Conservation (phyloP, 2,888 invertebrate genomes). For the Drosophila putrida region DNA sequence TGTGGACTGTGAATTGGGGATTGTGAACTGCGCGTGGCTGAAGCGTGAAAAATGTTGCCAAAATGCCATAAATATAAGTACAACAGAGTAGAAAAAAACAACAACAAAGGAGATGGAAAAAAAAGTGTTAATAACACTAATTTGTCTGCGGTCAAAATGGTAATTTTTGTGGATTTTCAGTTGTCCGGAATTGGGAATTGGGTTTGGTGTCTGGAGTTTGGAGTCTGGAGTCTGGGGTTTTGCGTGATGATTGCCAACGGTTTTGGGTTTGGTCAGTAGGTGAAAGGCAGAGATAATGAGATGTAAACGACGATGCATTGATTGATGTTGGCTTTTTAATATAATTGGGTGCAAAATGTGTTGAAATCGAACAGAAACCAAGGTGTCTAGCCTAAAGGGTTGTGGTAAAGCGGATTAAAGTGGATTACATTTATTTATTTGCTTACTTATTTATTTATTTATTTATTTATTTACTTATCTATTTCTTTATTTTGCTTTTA, state of each 20-base stretch:
- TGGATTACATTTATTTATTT: too few species aligned
- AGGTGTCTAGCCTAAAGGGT: background rate
- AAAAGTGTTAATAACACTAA: slow-evolving; percentile 81
- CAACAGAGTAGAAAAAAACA: slow-evolving; percentile 16
- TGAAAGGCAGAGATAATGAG: slow-evolving; percentile 77
- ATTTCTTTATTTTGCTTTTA: too few species aligned
- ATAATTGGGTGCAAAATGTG: slow-evolving; percentile 76
- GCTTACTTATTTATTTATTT: too few species aligned
- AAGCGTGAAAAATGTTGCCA: slow-evolving; percentile 77
- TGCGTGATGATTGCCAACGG: slow-evolving; percentile 67
- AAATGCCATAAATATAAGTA: slow-evolving; percentile 64
- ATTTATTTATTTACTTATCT: too few species aligned
- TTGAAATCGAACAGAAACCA: slow-evolving; percentile 21
- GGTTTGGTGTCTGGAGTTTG: slow-evolving; percentile 25
- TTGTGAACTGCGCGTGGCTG: slow-evolving; percentile 61
- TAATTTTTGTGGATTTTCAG: slow-evolving; percentile 79
- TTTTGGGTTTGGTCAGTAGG: slow-evolving; percentile 68
- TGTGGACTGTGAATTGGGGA: slow-evolving; percentile 6
- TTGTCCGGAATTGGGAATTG: slow-evolving; percentile 55
- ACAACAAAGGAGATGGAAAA: slow-evolving; percentile 21
- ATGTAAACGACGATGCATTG: slow-evolving; percentile 67
- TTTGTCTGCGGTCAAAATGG: slow-evolving; percentile 80
- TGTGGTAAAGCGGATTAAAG: background rate
- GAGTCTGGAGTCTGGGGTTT: slow-evolving; percentile 26
- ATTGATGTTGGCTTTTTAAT: slow-evolving; percentile 54